Evolutionary conservation across 2,797 vertebrate genomes (phyloP), one percentile per base, ranked within the genome.

Genomic region (Sciaenops ocellatus): DNA sequence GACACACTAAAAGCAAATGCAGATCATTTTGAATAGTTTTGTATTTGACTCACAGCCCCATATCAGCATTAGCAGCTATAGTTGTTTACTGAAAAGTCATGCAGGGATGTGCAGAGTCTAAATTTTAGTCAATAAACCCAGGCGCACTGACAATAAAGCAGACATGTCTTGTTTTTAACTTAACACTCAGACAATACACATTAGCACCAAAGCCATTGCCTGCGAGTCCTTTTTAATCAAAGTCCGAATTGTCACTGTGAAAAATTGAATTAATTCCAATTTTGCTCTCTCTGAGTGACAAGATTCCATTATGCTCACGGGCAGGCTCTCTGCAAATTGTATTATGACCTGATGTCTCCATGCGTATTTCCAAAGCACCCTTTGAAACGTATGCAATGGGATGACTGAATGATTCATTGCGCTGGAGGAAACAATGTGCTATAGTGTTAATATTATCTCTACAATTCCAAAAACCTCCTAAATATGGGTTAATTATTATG

Each of bases 181-280:
- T 85, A 38, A 72, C 80, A 89, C 78, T 90, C 80, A 85, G 87
- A 92, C 84, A 92, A 90, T 87, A 89, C 73, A 87, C 91, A 93
- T 92, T 89, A 89, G 77, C 69, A 80, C 79, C 69, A 85, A 81
- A 86, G 87, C 90, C 87, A 85, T 90, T 93, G 80, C 90, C 83
- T 84, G 78, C 5, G 63, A 90, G 79, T 93, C 82, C 76, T 91
- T 91, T 94, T 95, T 94, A 93, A 95, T 95, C 93, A 93, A 92
- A 93, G 92, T 90, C 89, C 83, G 62, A 92, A 94, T 93, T 94
- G 92, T 94, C 87, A 90, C 79, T 70, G 90, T 93, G 91, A 94
- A 90, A 94, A 94, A 94, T 94, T 93, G 82, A 94, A 95, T 95
- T 94, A 93, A 94, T 94, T 94, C 92, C 67, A 89, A 90, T 95